Percentiles rank a stretch among this genome's conserved stretches.
phyloP scores from a whole-genome alignment of 2,888 invertebrate species.

The Leptopterna dolabrata region DNA sequence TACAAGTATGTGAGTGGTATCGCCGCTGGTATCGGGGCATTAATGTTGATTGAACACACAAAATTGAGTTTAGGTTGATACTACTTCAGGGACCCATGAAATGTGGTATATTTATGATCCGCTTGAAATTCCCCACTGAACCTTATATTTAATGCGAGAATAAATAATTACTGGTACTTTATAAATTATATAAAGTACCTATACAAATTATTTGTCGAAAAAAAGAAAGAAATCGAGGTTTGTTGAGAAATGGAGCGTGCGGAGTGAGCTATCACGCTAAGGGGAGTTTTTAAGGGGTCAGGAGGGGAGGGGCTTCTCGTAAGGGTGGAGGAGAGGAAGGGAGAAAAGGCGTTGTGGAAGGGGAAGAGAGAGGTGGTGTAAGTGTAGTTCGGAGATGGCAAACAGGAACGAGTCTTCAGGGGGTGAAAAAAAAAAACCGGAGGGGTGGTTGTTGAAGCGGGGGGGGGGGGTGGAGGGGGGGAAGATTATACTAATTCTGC shows the following conservation, averaged over 20 bases:
- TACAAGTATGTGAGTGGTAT: too few relatives aligned
- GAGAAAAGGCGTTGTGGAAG: not conserved
- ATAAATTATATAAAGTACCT: too few relatives aligned
- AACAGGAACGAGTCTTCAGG: not conserved
- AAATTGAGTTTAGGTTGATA: too few relatives aligned
- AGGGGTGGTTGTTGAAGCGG: not conserved
- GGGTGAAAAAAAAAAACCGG: not conserved
- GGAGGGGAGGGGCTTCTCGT: not conserved
- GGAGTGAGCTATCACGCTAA: constrained; percentile 17
- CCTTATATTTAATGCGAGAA: too few relatives aligned
- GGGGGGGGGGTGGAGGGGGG: not conserved
- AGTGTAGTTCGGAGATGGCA: not conserved
- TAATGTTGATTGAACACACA: too few relatives aligned
- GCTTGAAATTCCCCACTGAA: too few relatives aligned
- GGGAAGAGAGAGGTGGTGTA: not conserved
- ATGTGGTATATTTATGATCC: too few relatives aligned
- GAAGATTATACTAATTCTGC: constrained; percentile 34
- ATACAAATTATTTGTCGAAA: too few relatives aligned
- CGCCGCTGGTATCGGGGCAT: too few relatives aligned
- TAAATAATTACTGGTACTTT: too few relatives aligned
- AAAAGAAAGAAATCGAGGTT: not conserved
- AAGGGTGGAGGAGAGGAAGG: not conserved
- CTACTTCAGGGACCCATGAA: too few relatives aligned
- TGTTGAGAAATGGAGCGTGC: not conserved
- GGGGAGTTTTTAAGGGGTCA: not conserved